phyloP scores from a whole-genome alignment of 1,140 invertebrate species.

The Liolophura sinensis region DNA sequence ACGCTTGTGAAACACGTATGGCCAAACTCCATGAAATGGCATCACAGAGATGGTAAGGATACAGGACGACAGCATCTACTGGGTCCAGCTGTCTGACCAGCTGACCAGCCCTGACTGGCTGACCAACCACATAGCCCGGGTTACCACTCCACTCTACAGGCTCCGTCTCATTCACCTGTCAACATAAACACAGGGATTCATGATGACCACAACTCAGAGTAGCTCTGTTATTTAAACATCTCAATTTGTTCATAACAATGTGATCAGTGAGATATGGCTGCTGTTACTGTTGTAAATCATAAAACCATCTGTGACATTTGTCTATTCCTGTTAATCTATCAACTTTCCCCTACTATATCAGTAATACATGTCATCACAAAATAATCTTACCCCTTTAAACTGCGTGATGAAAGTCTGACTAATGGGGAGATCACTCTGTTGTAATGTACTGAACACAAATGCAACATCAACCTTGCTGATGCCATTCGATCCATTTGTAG shows the following conservation, averaged over 20 bases:
- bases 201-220: not conserved
- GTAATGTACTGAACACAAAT: constrained; percentile 27
- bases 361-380: not conserved
- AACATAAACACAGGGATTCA: constrained; percentile 2
- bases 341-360: too few relatives aligned
- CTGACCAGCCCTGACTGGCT: constrained; percentile 66
- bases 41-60: too few relatives aligned
- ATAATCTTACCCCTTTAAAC: constrained; percentile 30
- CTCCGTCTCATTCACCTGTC: constrained; percentile 15
- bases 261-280: not conserved
- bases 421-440: constrained; percentile 16
- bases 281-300: constrained; percentile 1
- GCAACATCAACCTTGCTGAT: constrained; percentile 26
- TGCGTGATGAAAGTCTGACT: constrained; percentile 32
- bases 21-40: too few relatives aligned
- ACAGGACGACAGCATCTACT: too few relatives aligned
- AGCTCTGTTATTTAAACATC: constrained; percentile 1
- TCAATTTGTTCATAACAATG: not conserved
- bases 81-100: constrained; percentile 22
- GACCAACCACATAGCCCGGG: constrained; percentile 69
- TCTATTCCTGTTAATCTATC: too few relatives aligned
- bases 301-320: constrained; percentile 1
- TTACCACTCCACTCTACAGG: constrained; percentile 66
- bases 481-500: constrained; percentile 30
- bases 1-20: too few relatives aligned